Percentiles rank a stretch among this genome's conserved stretches.
Conservation (phyloP, 2,888 invertebrate genomes). For the Acanthacorydalis orientalis region DNA sequence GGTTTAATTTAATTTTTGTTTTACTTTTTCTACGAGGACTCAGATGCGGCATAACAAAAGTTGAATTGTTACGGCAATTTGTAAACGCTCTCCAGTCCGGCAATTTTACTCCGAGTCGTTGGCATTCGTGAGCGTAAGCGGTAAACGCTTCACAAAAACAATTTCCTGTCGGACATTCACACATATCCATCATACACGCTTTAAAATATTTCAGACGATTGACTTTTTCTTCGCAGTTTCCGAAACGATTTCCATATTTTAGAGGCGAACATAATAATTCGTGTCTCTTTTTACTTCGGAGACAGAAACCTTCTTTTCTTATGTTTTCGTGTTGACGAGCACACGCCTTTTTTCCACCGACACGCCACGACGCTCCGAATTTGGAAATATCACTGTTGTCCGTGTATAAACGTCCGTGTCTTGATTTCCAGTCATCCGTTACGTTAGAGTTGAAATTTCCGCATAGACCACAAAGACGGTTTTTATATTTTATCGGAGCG, state of each 20-base stretch:
- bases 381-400: conserved; percentile 40
- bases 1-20: not conserved
- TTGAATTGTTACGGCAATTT: conserved; percentile 30
- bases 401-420: conserved; percentile 46
- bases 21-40: not conserved
- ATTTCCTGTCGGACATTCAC: conserved; percentile 62
- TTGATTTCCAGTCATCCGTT: conserved; percentile 66
- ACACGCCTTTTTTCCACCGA: conserved; percentile 63
- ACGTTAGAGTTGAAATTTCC: conserved; percentile 84
- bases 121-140: conserved; percentile 79
- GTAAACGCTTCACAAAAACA: conserved; percentile 84
- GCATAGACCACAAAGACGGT: conserved; percentile 75
- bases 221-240: conserved; percentile 60
- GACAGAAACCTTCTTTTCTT: conserved; percentile 26
- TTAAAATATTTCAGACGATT: conserved; percentile 70
- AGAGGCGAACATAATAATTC: conserved; percentile 20
- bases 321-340: conserved; percentile 33
- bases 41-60: not conserved
- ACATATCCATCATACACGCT: conserved; percentile 75
- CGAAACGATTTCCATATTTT: conserved; percentile 38
- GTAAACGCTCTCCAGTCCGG: conserved; percentile 54
- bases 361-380: conserved; percentile 83
- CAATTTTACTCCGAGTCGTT: conserved; percentile 54
- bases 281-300: conserved; percentile 22
- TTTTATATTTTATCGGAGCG: conserved; percentile 59